Conservation (phyloP, 2,888 invertebrate genomes). For the Apodemia hepburni region DNA sequence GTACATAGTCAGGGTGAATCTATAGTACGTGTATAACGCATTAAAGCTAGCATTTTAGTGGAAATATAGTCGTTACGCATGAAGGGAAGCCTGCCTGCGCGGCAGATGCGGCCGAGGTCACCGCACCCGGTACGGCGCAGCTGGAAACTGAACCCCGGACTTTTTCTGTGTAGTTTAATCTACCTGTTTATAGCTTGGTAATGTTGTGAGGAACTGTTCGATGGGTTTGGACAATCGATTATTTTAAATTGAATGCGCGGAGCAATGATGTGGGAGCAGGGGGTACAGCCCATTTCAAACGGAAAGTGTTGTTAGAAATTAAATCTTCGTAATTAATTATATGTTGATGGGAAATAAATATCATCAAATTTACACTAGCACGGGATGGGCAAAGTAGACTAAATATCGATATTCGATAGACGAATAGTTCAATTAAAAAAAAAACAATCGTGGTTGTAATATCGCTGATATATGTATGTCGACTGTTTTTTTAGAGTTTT, state of each 20-base stretch:
- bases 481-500: too few relatives aligned
- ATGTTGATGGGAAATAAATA: too few relatives aligned
- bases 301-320: background rate
- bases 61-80: slow-evolving; percentile 52
- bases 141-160: slow-evolving; percentile 54
- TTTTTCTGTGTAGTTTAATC: slow-evolving; percentile 46
- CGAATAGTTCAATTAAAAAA: too few relatives aligned
- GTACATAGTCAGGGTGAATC: background rate
- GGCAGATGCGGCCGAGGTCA: slow-evolving; percentile 68
- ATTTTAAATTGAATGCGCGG: background rate
- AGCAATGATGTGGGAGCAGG: background rate
- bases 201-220: background rate
- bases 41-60: slow-evolving; percentile 34
- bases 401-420: too few relatives aligned
- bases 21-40: background rate
- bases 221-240: background rate
- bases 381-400: too few relatives aligned
- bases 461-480: too few relatives aligned
- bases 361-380: too few relatives aligned
- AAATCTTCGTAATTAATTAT: background rate
- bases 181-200: slow-evolving; percentile 9
- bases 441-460: too few relatives aligned
- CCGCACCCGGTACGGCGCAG: slow-evolving; percentile 59
- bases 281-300: background rate
- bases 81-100: slow-evolving; percentile 47